phyloP scores from a whole-genome alignment of 2,113 vertebrate genomes.

The Edolisoma coerulescens region DNA sequence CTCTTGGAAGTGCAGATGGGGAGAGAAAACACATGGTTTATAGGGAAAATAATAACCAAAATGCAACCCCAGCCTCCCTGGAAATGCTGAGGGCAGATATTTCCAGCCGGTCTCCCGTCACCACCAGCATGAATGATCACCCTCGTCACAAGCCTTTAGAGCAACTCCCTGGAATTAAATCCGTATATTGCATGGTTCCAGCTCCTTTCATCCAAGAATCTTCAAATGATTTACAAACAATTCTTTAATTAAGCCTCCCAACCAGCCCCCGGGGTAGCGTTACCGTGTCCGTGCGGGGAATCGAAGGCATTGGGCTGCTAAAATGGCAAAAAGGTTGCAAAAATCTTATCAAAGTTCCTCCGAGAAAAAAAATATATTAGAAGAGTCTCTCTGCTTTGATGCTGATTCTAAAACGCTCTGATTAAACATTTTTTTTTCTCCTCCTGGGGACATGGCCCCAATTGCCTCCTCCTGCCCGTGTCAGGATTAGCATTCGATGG shows the following conservation, averaged over 20 bases:
- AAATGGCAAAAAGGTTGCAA: neutral
- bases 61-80: neutral
- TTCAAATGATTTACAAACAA: neutral
- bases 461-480: rapidly evolving
- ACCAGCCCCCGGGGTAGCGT: neutral
- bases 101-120: neutral
- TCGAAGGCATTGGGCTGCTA: neutral
- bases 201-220: neutral
- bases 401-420: neutral
- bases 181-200: neutral
- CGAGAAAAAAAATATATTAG: neutral
- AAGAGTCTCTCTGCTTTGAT: neutral
- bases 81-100: neutral
- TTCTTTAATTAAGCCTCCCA: slow-evolving; percentile 23
- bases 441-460: neutral
- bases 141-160: neutral
- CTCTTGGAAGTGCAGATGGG: neutral
- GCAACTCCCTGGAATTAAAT: neutral
- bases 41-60: neutral
- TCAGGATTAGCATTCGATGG: neutral
- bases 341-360: neutral
- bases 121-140: neutral
- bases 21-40: neutral
- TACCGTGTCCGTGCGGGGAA: neutral
- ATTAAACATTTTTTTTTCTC: neutral